Evolutionary conservation across 1,140 invertebrate genomes (phyloP).

Genomic region (Leptoteleia sp.): DNA sequence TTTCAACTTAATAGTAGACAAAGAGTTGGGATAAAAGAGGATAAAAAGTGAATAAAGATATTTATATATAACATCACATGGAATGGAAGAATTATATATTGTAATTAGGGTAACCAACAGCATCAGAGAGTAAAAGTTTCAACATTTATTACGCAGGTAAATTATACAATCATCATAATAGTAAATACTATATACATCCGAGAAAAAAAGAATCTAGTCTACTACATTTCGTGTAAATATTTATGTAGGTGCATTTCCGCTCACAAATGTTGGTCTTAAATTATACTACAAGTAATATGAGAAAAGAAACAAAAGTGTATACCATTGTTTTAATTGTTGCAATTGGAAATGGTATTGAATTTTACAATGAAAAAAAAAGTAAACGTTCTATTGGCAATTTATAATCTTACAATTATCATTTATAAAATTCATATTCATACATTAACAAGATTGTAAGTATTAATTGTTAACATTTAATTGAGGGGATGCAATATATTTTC

Average conservation of each 20-base stretch:
- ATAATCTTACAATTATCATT: too few species aligned
- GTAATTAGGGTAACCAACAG: slow-evolving; percentile 7
- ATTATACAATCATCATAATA: slow-evolving; percentile 52
- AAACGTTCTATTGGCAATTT: too few species aligned
- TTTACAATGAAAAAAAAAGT: too few species aligned
- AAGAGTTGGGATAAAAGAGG: not conserved
- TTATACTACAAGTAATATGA: not conserved
- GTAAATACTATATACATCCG: slow-evolving; percentile 46
- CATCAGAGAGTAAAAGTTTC: slow-evolving; percentile 29
- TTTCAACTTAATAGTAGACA: slow-evolving; percentile 36
- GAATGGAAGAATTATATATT: slow-evolving; percentile 13
- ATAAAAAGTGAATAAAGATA: too few species aligned
- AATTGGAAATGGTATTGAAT: too few species aligned
- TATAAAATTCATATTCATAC: too few species aligned
- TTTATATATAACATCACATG: too few species aligned
- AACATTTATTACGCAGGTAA: slow-evolving; percentile 62
- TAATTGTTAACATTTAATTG: too few species aligned
- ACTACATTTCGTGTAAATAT: slow-evolving; percentile 15
- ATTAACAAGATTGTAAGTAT: too few species aligned
- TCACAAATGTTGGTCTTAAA: not conserved
- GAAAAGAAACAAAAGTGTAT: too few species aligned
- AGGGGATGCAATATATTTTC: too few species aligned
- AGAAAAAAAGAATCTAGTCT: slow-evolving; percentile 40
- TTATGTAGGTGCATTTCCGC: slow-evolving; percentile 30
- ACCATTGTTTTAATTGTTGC: too few species aligned